These are phyloP conservation scores for Philopotamus ludificatus DNA, from an alignment of 1,140 invertebrate species.

Conservation along the genomic window DNA sequence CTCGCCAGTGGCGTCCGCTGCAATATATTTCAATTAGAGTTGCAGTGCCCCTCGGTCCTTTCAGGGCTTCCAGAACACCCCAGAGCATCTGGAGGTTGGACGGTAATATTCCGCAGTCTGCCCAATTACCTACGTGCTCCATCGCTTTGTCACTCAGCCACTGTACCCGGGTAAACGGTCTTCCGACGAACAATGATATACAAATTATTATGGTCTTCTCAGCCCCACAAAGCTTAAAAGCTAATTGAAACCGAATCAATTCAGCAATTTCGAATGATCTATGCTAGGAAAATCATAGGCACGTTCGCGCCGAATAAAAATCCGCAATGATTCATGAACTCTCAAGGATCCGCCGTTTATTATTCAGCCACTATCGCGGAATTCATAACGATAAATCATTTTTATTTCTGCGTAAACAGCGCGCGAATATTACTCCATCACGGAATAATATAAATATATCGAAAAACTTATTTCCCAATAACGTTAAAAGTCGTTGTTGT, in stretches of 20 bases:
- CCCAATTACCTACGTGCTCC: slow-evolving; percentile 15
- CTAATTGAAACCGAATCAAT: no score
- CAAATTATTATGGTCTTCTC: slow-evolving; percentile 19
- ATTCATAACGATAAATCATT: not conserved
- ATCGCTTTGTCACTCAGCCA: slow-evolving; percentile 13
- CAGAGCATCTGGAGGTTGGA: not conserved
- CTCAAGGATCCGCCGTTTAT: no score
- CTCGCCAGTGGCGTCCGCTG: not conserved
- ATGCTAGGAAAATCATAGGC: not conserved
- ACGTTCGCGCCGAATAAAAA: not conserved
- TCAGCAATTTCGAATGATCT: no score
- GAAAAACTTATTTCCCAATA: not conserved
- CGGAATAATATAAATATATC: not conserved
- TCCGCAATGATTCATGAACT: not conserved
- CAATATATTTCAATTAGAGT: slow-evolving; percentile 31
- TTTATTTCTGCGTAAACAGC: not conserved
- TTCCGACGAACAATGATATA: slow-evolving; percentile 21
- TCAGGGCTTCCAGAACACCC: not conserved
- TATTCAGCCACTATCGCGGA: no score
- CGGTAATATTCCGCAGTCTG: not conserved
- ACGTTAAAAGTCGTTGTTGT: not conserved
- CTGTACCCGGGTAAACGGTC: not conserved
- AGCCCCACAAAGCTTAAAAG: no score
- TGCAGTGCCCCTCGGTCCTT: not conserved
- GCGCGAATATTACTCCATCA: not conserved